Evolutionary conservation across 2,888 invertebrate species (phyloP).

Genomic region (Macrophya alboannulata): DNA sequence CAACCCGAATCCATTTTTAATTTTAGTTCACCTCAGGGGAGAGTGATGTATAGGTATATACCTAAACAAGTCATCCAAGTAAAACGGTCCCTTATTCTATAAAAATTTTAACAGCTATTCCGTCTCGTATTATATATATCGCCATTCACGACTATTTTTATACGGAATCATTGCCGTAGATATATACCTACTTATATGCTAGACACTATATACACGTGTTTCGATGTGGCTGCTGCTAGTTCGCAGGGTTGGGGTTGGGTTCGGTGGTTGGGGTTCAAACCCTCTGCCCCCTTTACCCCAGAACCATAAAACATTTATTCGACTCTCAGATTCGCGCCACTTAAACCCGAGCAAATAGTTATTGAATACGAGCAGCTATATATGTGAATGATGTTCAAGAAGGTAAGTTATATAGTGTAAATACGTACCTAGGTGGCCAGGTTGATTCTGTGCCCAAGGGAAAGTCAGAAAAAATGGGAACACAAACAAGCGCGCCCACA

Average conservation of each 20-base stretch:
- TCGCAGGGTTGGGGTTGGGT: neutral
- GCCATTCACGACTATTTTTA: neutral
- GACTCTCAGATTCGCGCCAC: conserved; percentile 43
- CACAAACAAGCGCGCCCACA: neutral
- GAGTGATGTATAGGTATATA: neutral
- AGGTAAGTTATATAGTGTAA: neutral
- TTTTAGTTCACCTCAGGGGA: neutral
- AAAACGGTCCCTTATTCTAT: conserved; percentile 36
- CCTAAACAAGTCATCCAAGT: no score
- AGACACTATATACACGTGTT: neutral
- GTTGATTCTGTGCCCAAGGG: neutral
- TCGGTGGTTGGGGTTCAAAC: neutral
- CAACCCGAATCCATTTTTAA: neutral
- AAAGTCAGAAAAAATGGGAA: neutral
- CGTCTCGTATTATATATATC: neutral
- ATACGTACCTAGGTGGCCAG: neutral
- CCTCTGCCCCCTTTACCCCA: neutral
- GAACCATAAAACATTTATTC: conserved; percentile 50
- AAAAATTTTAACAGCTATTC: neutral
- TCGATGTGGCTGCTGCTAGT: neutral
- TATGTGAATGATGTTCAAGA: conserved; percentile 7
- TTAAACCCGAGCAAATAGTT: conserved; percentile 49
- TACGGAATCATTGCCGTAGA: neutral
- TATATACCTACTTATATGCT: neutral
- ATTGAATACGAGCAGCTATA: conserved; percentile 34